Evolutionary conservation across 2,888 invertebrate species (phyloP).

Genomic region (Phaonia tiefii): DNA sequence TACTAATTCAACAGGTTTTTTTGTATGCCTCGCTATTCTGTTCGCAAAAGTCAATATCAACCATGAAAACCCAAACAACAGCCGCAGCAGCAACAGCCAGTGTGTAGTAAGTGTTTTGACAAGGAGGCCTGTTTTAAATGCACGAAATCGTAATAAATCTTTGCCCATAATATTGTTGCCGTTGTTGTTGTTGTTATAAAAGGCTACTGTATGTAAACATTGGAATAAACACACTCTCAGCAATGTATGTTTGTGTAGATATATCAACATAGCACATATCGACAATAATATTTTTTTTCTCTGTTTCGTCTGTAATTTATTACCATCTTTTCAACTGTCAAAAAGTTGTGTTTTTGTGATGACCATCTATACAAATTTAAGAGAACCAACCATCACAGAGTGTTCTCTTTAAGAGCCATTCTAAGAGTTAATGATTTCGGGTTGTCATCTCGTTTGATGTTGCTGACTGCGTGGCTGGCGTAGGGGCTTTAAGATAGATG

Average conservation of each 20-base stretch:
- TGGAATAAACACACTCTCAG: slow-evolving; percentile 46
- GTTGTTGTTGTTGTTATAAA: slow-evolving; percentile 53
- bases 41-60: slow-evolving; percentile 62
- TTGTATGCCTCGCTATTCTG: slow-evolving; percentile 18
- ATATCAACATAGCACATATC: not conserved
- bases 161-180: slow-evolving; percentile 54
- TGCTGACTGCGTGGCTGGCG: slow-evolving; percentile 11
- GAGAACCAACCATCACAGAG: not conserved
- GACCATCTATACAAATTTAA: slow-evolving; percentile 2
- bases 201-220: slow-evolving; percentile 62
- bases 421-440: slow-evolving; percentile 1
- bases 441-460: slow-evolving; percentile 41
- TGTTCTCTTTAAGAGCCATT: not conserved
- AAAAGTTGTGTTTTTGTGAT: slow-evolving; percentile 37
- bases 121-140: slow-evolving; percentile 69
- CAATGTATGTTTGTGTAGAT: slow-evolving; percentile 28
- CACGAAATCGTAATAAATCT: slow-evolving; percentile 71
- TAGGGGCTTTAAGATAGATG: slow-evolving; percentile 25
- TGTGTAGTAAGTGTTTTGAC: slow-evolving; percentile 62
- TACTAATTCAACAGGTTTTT: slow-evolving; percentile 68
- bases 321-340: slow-evolving; percentile 67
- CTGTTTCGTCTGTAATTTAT: slow-evolving; percentile 60
- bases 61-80: slow-evolving; percentile 26
- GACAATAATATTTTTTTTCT: slow-evolving; percentile 26
- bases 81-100: slow-evolving; percentile 36